Evolutionary conservation across 2,113 vertebrate species (phyloP).

Genomic region (Trematomus loennbergii): DNA sequence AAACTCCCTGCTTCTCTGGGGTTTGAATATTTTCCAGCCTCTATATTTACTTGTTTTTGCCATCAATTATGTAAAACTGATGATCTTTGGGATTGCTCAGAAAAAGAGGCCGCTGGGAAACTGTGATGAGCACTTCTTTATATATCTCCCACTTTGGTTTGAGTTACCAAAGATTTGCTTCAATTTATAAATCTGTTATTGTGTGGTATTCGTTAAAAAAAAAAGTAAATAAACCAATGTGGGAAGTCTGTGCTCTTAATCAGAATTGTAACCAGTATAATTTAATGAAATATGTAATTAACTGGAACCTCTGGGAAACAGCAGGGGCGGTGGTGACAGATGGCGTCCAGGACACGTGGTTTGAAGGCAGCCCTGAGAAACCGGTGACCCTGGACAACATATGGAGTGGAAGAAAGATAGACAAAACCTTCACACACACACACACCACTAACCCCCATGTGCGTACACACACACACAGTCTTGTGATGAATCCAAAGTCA

Average conservation of each 20-base stretch:
- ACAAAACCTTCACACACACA: slow-evolving; percentile 34
- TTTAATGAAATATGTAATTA: background rate
- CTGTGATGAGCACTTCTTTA: no score
- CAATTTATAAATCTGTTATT: no score
- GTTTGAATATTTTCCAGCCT: no score
- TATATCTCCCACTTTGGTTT: no score
- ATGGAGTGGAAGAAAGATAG: slow-evolving; percentile 2
- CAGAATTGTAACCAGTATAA: background rate
- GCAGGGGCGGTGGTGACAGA: slow-evolving; percentile 48
- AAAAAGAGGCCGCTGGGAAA: no score
- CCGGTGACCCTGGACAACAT: slow-evolving; percentile 52
- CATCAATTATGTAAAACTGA: background rate
- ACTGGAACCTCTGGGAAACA: slow-evolving; percentile 25
- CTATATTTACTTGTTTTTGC: background rate
- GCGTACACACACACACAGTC: slow-evolving; percentile 39
- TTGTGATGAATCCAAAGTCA: slow-evolving; percentile 51
- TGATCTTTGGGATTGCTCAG: background rate
- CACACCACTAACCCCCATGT: slow-evolving; percentile 41
- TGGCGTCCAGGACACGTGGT: slow-evolving; percentile 53
- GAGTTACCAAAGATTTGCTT: no score
- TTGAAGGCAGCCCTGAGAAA: slow-evolving; percentile 66
- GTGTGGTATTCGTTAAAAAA: no score
- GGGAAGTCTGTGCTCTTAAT: background rate
- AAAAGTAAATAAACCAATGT: background rate
- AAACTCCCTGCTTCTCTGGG: background rate